Conservation (phyloP, 2,888 invertebrate species). For the Heteromurus nitidus region DNA sequence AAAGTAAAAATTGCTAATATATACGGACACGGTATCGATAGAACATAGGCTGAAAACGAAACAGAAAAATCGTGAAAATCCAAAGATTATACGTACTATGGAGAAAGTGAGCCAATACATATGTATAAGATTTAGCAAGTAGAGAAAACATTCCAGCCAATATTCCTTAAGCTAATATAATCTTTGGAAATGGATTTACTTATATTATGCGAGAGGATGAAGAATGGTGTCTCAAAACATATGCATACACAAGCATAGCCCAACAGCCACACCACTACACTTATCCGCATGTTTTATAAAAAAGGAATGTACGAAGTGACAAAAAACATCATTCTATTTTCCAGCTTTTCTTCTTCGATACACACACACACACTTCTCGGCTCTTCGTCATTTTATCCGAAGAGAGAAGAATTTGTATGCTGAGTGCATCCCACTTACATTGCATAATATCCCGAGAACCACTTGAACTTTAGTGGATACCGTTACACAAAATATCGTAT, state of each 20-base stretch:
- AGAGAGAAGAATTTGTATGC: conserved; percentile 27
- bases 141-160: conserved; percentile 19
- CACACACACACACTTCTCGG: not conserved
- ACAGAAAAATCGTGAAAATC: not conserved
- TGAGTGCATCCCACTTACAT: not conserved
- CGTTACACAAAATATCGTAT: not conserved
- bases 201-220: not conserved
- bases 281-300: not conserved
- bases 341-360: not conserved
- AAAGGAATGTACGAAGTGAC: not conserved
- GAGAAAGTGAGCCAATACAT: not conserved
- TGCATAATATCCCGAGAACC: conserved; percentile 1
- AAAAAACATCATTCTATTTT: not conserved
- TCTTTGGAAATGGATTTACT: conserved; percentile 19
- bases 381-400: not conserved
- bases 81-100: not conserved
- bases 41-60: not conserved
- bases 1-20: no score
- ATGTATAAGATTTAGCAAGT: conserved; percentile 13
- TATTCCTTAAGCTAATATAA: conserved; percentile 22
- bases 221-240: not conserved
- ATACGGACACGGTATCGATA: not conserved
- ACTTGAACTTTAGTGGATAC: conserved; percentile 26
- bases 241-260: not conserved
- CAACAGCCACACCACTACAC: not conserved